Base-by-base conservation (phyloP, 2,113 vertebrate genomes). In the Nibea coibor region DNA sequence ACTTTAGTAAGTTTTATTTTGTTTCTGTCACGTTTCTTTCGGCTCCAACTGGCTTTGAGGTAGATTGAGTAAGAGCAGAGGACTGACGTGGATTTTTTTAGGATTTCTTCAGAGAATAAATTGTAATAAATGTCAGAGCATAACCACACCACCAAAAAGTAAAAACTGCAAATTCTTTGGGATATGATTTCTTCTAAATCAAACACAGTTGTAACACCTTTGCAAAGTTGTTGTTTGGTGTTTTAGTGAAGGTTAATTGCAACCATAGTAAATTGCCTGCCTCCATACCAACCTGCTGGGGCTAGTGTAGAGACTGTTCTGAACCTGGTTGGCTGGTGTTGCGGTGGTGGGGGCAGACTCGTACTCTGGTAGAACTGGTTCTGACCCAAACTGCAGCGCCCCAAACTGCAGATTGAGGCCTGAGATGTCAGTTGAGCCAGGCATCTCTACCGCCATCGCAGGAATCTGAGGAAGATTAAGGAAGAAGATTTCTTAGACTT, bases 391-490 rank as follows among this genome's bases (percentile, higher is more conserved):
- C 87, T 98, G 97, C 81, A 99, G 94, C 0, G 97, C 97, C 82
- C 98, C 98, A 35, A 99, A 99, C 94, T 99, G 98, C 90, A 99
- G 95, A 88, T 98, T 97, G 58, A 99, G 94, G 88, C 97, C 97
- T 56, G 97, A 96, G 83, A 99, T 97, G 90, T 99, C 97, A 0
- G 97, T 93, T 0, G 97, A 97, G 73, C 97, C 97, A 10, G 98
- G 98, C 98, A 99, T 99, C 88, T 99, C 98, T 85, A 99, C 97
- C 0, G 98, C 97, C 62, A 97, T 94, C 0, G 97, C 96, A 54
- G 98, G 98, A 91, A 99, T 99, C 98, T 99, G 91, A 54, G n/a
- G 31, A 68, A 56, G 22, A 75, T 28, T 19, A 26, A 24, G 19
- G 12, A 56, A 12, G 2, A n/a, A 9, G 8, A 10, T 59, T 39